A percentile compares a stretch with the other conserved stretches of the same genome.
Evolutionary conservation across 2,113 vertebrate species (phyloP).

Genomic region (Paramisgurnus dabryanus): DNA sequence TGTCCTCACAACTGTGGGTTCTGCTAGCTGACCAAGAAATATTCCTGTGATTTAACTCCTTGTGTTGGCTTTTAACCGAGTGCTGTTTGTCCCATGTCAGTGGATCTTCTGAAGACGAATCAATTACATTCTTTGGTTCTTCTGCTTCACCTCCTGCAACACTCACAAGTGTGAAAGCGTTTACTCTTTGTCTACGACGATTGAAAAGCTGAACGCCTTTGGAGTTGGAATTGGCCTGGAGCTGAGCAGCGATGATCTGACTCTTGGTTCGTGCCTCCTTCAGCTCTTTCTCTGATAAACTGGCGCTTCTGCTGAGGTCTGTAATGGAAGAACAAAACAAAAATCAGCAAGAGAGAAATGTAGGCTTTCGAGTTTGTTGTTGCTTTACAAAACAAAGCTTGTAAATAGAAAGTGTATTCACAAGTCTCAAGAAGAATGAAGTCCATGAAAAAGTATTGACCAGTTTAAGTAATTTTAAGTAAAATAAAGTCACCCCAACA

Average conservation of each 20-base stretch:
- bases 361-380: background rate
- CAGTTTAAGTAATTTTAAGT: too few species aligned
- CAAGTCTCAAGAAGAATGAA: conserved; percentile 57
- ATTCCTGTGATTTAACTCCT: conserved; percentile 59
- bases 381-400: conserved; percentile 39
- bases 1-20: conserved; percentile 53
- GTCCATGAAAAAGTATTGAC: conserved; percentile 65
- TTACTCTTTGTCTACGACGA: conserved; percentile 86
- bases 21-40: conserved; percentile 51
- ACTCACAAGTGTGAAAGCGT: conserved; percentile 81
- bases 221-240: conserved; percentile 85
- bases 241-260: conserved; percentile 88
- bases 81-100: conserved; percentile 70
- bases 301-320: conserved; percentile 85
- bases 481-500: too few species aligned
- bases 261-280: conserved; percentile 87
- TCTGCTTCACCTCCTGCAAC: conserved; percentile 51
- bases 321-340: conserved; percentile 32
- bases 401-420: conserved; percentile 44
- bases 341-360: conserved; percentile 33
- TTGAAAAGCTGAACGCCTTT: conserved; percentile 93
- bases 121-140: conserved; percentile 55
- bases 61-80: conserved; percentile 65
- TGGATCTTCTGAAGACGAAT: conserved; percentile 53
- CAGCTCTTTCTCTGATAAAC: conserved; percentile 88